phyloP scores from a whole-genome alignment of 2,888 invertebrate genomes.

The Yponomeuta cagnagella region DNA sequence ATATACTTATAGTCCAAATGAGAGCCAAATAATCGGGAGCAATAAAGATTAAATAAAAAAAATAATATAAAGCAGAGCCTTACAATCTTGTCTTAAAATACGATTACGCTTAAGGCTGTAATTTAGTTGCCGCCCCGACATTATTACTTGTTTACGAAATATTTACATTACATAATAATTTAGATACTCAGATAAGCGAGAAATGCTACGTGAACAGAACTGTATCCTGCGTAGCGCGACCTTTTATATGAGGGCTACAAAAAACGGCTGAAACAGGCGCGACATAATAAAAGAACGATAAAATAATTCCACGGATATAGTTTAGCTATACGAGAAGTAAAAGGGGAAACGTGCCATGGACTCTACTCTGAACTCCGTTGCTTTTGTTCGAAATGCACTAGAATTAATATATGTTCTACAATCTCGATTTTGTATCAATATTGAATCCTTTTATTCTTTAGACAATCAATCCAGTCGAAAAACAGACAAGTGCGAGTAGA shows the following conservation, averaged over 20 bases:
- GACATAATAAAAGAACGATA: slow-evolving; percentile 30
- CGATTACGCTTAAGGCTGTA: neutral
- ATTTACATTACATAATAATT: slow-evolving; percentile 2
- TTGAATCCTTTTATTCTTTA: too few species aligned
- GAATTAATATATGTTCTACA: neutral
- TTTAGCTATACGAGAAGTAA: slow-evolving; percentile 37
- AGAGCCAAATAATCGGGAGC: neutral
- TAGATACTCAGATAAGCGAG: neutral
- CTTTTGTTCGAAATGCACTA: neutral
- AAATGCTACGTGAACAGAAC: neutral
- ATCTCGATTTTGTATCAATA: too few species aligned
- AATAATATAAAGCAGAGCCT: neutral
- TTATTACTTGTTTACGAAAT: slow-evolving; percentile 9
- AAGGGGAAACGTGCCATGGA: slow-evolving; percentile 25
- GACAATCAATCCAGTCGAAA: too few species aligned
- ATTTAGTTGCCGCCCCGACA: neutral
- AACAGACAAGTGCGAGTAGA: too few species aligned
- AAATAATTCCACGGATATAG: slow-evolving; percentile 36
- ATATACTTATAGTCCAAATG: too few species aligned
- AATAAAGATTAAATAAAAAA: neutral
- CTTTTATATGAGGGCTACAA: neutral
- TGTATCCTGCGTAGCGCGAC: neutral
- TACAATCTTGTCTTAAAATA: neutral
- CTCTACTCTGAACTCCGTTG: neutral
- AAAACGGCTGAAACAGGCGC: slow-evolving; percentile 2